phyloP scores from a whole-genome alignment of 2,797 vertebrate species.

The Staurois parvus region DNA sequence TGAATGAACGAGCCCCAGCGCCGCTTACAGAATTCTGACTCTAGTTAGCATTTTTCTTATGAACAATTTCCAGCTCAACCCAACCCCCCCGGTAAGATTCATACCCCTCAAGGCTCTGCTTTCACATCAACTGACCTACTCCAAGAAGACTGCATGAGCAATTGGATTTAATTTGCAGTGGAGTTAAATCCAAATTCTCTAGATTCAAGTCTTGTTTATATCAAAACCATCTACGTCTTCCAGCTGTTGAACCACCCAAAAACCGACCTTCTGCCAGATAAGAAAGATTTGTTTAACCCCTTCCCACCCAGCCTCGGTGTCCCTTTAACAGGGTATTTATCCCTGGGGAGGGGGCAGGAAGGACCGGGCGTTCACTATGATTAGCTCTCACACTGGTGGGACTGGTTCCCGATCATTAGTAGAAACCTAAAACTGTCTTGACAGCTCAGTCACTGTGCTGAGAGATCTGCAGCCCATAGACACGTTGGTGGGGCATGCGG shows the following conservation, averaged over 20 bases:
- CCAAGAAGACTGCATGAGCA: slow-evolving; percentile 42
- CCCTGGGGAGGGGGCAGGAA: too few species aligned
- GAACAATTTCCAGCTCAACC: slow-evolving; percentile 30
- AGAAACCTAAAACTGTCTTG: too few species aligned
- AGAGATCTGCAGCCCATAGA: too few species aligned
- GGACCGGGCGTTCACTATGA: too few species aligned
- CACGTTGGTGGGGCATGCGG: too few species aligned
- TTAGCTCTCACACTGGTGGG: too few species aligned
- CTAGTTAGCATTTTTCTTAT: background rate
- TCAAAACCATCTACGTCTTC: slow-evolving; percentile 9
- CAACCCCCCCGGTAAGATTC: slow-evolving; percentile 11
- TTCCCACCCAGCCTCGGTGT: too few species aligned
- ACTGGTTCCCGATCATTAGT: too few species aligned
- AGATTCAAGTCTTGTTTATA: slow-evolving; percentile 47
- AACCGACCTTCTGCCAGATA: background rate
- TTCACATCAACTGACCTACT: background rate
- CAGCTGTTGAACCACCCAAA: slow-evolving; percentile 43
- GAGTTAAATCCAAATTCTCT: slow-evolving; percentile 31
- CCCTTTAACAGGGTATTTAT: too few species aligned
- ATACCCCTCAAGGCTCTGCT: background rate
- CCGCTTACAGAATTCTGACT: background rate
- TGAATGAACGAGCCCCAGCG: too few species aligned
- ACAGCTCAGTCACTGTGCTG: too few species aligned
- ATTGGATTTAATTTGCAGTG: slow-evolving; percentile 50
- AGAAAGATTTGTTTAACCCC: background rate